phyloP scores from a whole-genome alignment of 2,797 vertebrate genomes.

The Balearica regulorum region DNA sequence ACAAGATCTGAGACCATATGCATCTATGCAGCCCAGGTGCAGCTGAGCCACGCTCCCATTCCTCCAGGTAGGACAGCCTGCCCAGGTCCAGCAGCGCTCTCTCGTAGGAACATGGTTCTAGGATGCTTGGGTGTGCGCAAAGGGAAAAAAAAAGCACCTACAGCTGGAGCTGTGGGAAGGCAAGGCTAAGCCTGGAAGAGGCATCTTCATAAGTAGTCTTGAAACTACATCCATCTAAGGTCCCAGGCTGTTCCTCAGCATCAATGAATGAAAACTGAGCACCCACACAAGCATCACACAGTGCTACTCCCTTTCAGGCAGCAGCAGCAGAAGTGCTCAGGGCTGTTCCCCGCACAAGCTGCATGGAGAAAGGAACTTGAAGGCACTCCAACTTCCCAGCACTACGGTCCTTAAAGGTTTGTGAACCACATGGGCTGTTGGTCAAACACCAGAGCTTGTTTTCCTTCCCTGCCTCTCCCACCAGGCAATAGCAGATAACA shows the following conservation, averaged over 20 bases:
- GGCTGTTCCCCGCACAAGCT: background rate
- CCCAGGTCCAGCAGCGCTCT: background rate
- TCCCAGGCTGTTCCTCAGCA: background rate
- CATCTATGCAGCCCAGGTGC: background rate
- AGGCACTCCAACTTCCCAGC: background rate
- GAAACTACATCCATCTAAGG: background rate
- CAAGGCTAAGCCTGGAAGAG: background rate
- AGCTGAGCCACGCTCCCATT: background rate
- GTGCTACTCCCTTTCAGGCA: background rate
- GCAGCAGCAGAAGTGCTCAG: background rate
- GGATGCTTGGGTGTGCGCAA: background rate
- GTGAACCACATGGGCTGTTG: accelerated
- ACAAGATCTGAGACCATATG: background rate
- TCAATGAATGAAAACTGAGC: background rate
- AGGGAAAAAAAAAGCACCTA: too few species aligned
- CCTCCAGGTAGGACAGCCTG: background rate
- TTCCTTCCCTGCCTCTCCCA: background rate
- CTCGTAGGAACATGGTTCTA: background rate
- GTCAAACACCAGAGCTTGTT: background rate
- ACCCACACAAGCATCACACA: accelerated
- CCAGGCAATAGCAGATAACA: background rate
- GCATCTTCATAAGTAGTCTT: background rate
- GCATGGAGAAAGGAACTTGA: background rate
- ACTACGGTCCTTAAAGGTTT: background rate
- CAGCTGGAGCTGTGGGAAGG: background rate